phyloP scores from a whole-genome alignment of 2,797 vertebrate genomes.

The Cichlasoma orientale region DNA sequence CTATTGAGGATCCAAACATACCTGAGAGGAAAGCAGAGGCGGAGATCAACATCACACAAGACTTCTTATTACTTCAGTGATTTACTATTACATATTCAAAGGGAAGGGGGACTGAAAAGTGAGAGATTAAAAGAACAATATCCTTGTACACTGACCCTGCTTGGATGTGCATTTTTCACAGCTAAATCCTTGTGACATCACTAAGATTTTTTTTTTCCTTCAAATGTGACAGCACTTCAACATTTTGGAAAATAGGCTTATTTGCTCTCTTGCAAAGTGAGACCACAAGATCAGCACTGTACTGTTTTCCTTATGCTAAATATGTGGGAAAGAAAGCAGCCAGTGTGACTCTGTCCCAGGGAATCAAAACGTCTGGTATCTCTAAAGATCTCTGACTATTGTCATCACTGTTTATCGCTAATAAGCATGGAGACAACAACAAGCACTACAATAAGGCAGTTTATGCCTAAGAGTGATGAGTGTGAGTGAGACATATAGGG shows the following conservation, averaged over 20 bases:
- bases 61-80: not conserved
- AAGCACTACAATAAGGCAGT: not conserved
- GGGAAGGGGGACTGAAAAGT: not conserved
- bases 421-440: not conserved
- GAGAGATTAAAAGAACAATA: constrained; percentile 1
- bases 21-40: constrained; percentile 67
- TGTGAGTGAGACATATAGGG: constrained; percentile 19
- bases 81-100: not conserved
- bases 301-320: not conserved
- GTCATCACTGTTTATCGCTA: not conserved
- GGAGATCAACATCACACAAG: not conserved
- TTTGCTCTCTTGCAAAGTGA: not conserved
- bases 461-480: constrained; percentile 1
- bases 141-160: not conserved
- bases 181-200: not conserved
- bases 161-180: not conserved
- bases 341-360: not conserved
- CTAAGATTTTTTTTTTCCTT: not conserved
- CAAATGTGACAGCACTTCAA: not conserved
- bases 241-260: not conserved
- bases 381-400: not conserved
- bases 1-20: constrained; percentile 94
- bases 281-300: not conserved
- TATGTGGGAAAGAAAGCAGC: not conserved
- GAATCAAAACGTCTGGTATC: not conserved